Conservation (phyloP, 37 sponge, comb jelly and placozoan species). For the Chondrilla cf. caribensis region DNA sequence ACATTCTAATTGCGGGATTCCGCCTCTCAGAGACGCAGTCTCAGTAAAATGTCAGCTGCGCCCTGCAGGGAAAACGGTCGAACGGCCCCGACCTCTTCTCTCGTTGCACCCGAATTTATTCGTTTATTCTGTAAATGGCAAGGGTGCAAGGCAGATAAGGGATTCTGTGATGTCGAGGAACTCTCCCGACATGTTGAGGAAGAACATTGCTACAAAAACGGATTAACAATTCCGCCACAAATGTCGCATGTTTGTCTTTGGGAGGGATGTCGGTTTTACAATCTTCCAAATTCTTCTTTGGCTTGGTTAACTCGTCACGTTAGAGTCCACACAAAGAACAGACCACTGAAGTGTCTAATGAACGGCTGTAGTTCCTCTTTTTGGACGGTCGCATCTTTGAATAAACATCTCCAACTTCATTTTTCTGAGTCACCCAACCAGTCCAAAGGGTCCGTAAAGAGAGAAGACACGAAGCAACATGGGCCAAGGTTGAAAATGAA, state of each 20-base stretch:
- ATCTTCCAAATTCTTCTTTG: constrained; percentile 45
- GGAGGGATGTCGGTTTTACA: constrained; percentile 79
- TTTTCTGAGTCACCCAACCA: constrained; percentile 18
- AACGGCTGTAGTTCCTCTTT: constrained; percentile 74
- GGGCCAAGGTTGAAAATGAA: neutral
- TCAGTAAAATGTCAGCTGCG: too few relatives aligned
- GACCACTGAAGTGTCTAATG: constrained; percentile 65
- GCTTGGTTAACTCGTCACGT: constrained; percentile 66
- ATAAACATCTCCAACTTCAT: constrained; percentile 61
- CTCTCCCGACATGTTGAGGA: constrained; percentile 54
- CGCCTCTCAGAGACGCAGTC: too few relatives aligned
- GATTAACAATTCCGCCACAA: neutral
- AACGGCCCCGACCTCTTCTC: neutral
- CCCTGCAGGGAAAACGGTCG: too few relatives aligned
- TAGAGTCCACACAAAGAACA: constrained; percentile 37
- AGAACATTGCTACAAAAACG: constrained; percentile 29
- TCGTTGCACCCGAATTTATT: neutral
- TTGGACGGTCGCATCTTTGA: constrained; percentile 45
- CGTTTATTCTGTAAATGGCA: constrained; percentile 10
- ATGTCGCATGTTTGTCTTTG: constrained; percentile 58
- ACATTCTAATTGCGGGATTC: too few relatives aligned
- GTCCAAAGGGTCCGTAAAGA: neutral
- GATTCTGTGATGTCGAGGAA: constrained; percentile 22
- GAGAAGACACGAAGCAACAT: neutral
- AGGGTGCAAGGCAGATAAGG: neutral